Evolutionary conservation across 2,797 vertebrate genomes (phyloP).

Genomic region (Chiloscyllium punctatum): DNA sequence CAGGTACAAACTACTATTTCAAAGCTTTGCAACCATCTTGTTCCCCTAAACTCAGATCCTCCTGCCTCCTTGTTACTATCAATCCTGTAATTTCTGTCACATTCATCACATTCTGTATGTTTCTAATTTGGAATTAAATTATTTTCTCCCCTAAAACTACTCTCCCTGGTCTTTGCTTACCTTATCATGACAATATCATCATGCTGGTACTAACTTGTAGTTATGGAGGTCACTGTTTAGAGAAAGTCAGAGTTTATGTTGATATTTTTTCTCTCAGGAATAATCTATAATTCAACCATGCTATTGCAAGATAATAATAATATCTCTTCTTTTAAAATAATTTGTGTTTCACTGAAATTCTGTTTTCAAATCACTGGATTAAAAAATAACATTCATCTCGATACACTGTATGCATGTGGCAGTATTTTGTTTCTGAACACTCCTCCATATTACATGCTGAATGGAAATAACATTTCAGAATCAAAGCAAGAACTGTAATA

Average conservation of each 20-base stretch:
- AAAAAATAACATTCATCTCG: background rate
- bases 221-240: background rate
- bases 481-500: background rate
- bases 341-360: background rate
- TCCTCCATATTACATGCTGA: background rate
- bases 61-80: background rate
- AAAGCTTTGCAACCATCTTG: background rate
- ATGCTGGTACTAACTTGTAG: too few species aligned
- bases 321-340: background rate
- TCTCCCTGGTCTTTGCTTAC: background rate
- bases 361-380: background rate
- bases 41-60: too few species aligned
- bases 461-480: background rate
- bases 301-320: background rate
- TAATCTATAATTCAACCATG: background rate
- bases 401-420: background rate
- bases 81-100: background rate
- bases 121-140: background rate
- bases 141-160: background rate
- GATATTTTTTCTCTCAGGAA: background rate
- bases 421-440: background rate
- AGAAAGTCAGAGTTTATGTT: background rate
- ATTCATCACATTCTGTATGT: background rate
- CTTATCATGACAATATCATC: background rate
- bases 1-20: background rate